Base-by-base conservation (phyloP, 2,797 vertebrate genomes). In the Eupleurogrammus muticus region DNA sequence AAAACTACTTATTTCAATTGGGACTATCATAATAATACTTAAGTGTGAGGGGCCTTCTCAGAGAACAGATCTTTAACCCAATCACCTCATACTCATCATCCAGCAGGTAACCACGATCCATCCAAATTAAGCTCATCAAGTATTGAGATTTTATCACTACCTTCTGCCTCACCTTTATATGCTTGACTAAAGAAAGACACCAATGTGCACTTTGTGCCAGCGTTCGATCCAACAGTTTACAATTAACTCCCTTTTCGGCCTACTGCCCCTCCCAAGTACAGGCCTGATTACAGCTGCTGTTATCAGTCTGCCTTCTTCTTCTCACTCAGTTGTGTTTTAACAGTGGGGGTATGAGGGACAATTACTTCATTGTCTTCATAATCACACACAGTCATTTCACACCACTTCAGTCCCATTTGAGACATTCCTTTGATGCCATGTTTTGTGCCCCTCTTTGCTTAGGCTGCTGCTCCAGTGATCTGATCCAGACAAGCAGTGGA, bases 61-160 rank as follows among this genome's bases (percentile, higher is more conserved):
- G 87, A 85, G 68, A 93, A 93, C 21, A 93, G 77, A 81, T 93
- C 92, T 85, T 69, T 85, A 2, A 90, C 92, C 80, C 82, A 92
- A 77, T 92, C 82, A 81, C 48, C 42, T 80, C 59, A 13, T 63
- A 76, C 16, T 69, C 61, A 12, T 79, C 64, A 4, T 75, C 59
- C 5, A 28, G 9, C 8, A 19, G 10, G n/a, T 17, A 3, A 63
- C 23, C 14, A 14, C 40, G 61, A 62, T 50, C n/a, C 36, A 23
- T 70, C 19, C 21, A 40, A 36, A 44, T 2, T 38, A 2, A 4
- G 19, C 3, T 67, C 55, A 3, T 20, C 20, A 46, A 2, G 69
- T 8, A 32, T 14, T 44, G 23, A 21, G 28, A 28, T 13, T 62
- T 40, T 19, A 19, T 42, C 13, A 47, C 16, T 46, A 3, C 32